phyloP scores from a whole-genome alignment of 2,113 vertebrate species.

The Tenrec ecaudatus region DNA sequence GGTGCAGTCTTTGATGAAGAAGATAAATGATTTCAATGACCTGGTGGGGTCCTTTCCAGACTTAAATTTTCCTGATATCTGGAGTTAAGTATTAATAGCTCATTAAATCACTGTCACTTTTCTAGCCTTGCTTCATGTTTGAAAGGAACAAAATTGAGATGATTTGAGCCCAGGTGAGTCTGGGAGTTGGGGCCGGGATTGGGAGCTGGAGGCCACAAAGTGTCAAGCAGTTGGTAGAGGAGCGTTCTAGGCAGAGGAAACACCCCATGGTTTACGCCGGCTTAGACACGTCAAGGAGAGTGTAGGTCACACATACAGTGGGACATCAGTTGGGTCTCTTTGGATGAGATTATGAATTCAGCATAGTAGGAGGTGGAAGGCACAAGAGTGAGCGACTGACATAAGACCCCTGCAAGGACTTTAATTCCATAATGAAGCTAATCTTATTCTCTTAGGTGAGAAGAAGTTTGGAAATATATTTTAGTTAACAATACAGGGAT shows the following conservation, averaged over 20 bases:
- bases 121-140: constrained; percentile 54
- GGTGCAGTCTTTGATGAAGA: constrained; percentile 75
- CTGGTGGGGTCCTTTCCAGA: constrained; percentile 28
- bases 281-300: background rate
- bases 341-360: rapidly evolving
- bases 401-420: rapidly evolving
- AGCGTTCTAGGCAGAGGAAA: background rate
- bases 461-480: background rate
- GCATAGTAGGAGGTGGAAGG: background rate
- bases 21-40: constrained; percentile 72
- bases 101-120: constrained; percentile 67
- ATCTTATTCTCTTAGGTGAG: background rate
- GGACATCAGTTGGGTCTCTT: background rate
- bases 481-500: background rate
- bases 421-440: background rate
- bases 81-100: constrained; percentile 75
- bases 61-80: constrained; percentile 76
- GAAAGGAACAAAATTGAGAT: constrained; percentile 12
- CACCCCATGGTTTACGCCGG: background rate
- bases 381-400: too few relatives aligned
- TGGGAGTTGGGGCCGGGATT: background rate
- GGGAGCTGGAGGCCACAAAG: background rate
- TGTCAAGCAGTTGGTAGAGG: background rate
- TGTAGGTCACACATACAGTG: too few relatives aligned
- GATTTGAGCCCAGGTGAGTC: constrained; percentile 58